Evolutionary conservation across 64 coral and sea anemone genomes (phyloP).

Genomic region (Orbicella faveolata): DNA sequence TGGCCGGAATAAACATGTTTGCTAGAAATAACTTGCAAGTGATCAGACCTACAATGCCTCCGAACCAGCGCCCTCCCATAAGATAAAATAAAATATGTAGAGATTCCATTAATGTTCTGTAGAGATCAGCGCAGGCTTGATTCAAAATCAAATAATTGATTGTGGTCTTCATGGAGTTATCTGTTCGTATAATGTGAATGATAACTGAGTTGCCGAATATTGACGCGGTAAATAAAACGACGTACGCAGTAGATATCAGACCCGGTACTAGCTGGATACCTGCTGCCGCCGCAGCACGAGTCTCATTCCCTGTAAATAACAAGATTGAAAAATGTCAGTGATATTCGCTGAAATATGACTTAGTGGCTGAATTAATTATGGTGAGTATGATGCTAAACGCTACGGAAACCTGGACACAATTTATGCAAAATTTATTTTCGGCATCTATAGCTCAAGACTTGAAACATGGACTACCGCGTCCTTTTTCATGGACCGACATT

Average conservation of each 20-base stretch:
- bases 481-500: too few species aligned
- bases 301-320: too few species aligned
- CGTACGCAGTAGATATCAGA: background rate
- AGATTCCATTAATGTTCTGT: background rate
- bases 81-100: background rate
- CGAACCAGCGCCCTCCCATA: background rate
- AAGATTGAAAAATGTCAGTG: too few species aligned
- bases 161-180: background rate
- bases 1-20: background rate
- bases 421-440: too few species aligned
- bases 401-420: too few species aligned
- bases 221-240: background rate
- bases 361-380: too few species aligned
- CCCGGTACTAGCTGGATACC: too few species aligned
- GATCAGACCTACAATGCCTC: background rate
- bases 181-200: background rate
- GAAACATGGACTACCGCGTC: too few species aligned
- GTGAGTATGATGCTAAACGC: too few species aligned
- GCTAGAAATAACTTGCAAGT: background rate
- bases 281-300: too few species aligned
- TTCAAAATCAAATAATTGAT: background rate
- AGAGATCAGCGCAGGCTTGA: background rate
- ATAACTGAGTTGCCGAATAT: background rate
- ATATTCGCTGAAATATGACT: too few species aligned
- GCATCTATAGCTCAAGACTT: too few species aligned